phyloP scores from a whole-genome alignment of 2,888 invertebrate species.

The Ectemnius cavifrons region DNA sequence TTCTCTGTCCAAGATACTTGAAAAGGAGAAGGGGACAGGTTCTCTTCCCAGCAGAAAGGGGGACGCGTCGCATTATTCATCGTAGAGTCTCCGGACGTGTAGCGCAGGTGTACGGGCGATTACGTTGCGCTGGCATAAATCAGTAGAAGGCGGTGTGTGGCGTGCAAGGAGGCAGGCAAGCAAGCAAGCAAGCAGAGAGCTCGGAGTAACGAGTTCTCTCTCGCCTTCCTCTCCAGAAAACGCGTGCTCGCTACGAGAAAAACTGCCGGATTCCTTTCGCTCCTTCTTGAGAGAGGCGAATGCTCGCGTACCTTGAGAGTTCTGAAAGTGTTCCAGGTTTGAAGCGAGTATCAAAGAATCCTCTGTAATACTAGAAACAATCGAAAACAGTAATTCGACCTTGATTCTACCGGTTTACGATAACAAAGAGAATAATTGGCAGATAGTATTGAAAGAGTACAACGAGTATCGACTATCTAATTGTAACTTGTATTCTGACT shows the following conservation, averaged over 20 bases:
- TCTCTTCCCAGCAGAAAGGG: slow-evolving; percentile 53
- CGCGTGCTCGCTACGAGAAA: slow-evolving; percentile 37
- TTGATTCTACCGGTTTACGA: background rate
- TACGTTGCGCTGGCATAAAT: slow-evolving; percentile 51
- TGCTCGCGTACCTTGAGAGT: background rate
- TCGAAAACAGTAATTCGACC: background rate
- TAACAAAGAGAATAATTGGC: background rate
- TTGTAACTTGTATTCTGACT: too few species aligned
- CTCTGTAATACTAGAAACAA: too few species aligned
- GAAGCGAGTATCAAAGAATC: too few species aligned
- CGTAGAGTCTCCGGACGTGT: slow-evolving; percentile 44
- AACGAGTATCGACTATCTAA: too few species aligned
- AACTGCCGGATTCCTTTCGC: slow-evolving; percentile 49
- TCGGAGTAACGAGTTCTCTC: slow-evolving; percentile 51
- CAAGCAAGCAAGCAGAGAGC: slow-evolving; percentile 16
- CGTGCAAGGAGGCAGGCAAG: too few species aligned
- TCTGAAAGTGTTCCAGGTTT: too few species aligned
- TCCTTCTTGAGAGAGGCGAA: slow-evolving; percentile 37
- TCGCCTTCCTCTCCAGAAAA: slow-evolving; percentile 29
- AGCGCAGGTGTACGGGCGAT: slow-evolving; percentile 44
- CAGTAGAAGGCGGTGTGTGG: slow-evolving; percentile 15
- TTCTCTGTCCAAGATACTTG: too few species aligned
- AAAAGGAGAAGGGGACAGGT: too few species aligned
- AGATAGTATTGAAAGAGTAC: too few species aligned
- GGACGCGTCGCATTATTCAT: slow-evolving; percentile 40